Conservation (phyloP, 2,113 vertebrate species). For the Dissostichus mawsoni region DNA sequence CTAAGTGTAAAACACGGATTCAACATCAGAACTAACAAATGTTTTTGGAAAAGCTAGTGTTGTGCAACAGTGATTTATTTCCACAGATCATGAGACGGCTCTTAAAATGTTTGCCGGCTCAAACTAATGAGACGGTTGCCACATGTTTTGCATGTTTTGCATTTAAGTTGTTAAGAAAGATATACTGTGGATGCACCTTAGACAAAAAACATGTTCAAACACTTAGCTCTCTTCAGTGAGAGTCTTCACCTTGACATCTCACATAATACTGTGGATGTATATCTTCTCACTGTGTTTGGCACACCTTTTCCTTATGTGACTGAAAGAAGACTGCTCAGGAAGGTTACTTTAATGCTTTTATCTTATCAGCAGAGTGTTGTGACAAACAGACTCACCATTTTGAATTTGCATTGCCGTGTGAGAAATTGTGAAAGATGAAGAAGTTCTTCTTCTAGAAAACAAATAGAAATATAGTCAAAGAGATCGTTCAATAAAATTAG, state of each 20-base stretch:
- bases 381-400: background rate
- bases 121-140: background rate
- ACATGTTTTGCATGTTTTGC: background rate
- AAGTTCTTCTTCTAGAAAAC: background rate
- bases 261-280: background rate
- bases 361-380: constrained; percentile 12
- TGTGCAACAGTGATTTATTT: background rate
- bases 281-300: background rate
- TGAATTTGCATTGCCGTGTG: background rate
- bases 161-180: background rate
- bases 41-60: background rate
- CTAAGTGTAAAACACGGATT: background rate
- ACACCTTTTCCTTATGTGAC: background rate
- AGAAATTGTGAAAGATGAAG: background rate
- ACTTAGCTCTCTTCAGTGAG: background rate
- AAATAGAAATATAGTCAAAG: background rate
- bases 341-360: constrained; percentile 9
- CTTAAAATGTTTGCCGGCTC: background rate
- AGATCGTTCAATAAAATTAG: background rate
- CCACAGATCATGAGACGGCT: background rate
- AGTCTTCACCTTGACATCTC: constrained; percentile 4
- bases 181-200: background rate
- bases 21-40: background rate
- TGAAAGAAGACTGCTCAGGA: background rate
- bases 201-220: background rate